Conservation (phyloP, 1,140 invertebrate genomes). For the Cyclargus thomasi region DNA sequence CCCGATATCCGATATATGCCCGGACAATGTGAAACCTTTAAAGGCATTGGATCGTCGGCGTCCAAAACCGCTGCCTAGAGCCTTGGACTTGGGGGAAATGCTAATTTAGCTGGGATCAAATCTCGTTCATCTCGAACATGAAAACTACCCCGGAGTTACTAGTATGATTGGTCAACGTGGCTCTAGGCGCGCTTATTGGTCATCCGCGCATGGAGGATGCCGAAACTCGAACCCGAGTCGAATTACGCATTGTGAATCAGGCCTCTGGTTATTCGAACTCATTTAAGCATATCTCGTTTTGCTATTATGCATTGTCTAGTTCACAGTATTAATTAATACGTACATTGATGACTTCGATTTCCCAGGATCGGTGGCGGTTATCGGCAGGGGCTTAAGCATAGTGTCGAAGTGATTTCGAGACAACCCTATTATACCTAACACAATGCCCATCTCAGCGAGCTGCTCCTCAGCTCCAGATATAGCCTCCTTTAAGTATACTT, state of each 20-base stretch:
- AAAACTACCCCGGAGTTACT: too few species aligned
- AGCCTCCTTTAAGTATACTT: slow-evolving; percentile 46
- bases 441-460: slow-evolving; percentile 34
- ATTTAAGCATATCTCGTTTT: neutral
- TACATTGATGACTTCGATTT: slow-evolving; percentile 59
- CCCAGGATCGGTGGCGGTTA: slow-evolving; percentile 25
- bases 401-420: slow-evolving; percentile 50
- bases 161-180: too few species aligned
- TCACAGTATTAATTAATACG: slow-evolving; percentile 26
- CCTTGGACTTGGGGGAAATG: too few species aligned
- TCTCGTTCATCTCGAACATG: too few species aligned
- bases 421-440: slow-evolving; percentile 58
- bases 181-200: too few species aligned
- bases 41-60: too few species aligned
- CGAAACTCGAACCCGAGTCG: too few species aligned
- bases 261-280: neutral
- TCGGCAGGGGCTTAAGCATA: slow-evolving; percentile 52
- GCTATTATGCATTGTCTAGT: neutral
- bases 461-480: slow-evolving; percentile 49
- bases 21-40: too few species aligned
- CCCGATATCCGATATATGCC: too few species aligned
- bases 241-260: neutral
- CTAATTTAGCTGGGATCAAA: too few species aligned
- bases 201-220: too few species aligned
- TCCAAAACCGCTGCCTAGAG: too few species aligned